Conservation (phyloP, 2,888 invertebrate species). For the Bombyx huttoni region DNA sequence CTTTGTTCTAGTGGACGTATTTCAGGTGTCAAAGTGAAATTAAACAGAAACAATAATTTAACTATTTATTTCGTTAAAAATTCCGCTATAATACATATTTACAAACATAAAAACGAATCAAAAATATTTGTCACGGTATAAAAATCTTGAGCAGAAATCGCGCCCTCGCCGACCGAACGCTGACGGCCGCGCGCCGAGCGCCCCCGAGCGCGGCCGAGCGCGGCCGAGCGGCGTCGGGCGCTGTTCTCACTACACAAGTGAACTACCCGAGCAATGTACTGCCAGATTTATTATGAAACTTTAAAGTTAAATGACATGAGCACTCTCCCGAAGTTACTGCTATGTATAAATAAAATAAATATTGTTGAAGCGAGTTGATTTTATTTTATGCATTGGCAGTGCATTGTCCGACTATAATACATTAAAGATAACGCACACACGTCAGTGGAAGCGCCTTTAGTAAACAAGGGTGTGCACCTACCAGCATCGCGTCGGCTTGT, state of each 20-base stretch:
- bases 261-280: neutral
- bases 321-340: neutral
- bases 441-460: neutral
- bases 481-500: neutral
- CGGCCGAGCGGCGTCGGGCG: conserved; percentile 9
- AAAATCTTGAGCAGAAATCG: conserved; percentile 57
- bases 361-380: neutral
- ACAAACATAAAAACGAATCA: conserved; percentile 67
- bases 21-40: conserved; percentile 9
- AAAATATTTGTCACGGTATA: conserved; percentile 52
- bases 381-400: neutral
- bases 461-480: neutral
- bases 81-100: conserved; percentile 72
- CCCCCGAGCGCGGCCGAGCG: conserved; percentile 15
- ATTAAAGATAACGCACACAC: neutral
- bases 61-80: conserved; percentile 64
- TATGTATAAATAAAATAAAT: neutral
- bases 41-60: conserved; percentile 36
- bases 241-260: neutral
- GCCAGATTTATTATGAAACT: neutral
- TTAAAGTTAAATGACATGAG: neutral
- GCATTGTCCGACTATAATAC: neutral
- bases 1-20: neutral
- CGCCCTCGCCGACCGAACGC: conserved; percentile 28
- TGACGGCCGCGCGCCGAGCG: conserved; percentile 12